Base-by-base conservation (phyloP, 2,888 invertebrate genomes). In the Microchrysa polita region DNA sequence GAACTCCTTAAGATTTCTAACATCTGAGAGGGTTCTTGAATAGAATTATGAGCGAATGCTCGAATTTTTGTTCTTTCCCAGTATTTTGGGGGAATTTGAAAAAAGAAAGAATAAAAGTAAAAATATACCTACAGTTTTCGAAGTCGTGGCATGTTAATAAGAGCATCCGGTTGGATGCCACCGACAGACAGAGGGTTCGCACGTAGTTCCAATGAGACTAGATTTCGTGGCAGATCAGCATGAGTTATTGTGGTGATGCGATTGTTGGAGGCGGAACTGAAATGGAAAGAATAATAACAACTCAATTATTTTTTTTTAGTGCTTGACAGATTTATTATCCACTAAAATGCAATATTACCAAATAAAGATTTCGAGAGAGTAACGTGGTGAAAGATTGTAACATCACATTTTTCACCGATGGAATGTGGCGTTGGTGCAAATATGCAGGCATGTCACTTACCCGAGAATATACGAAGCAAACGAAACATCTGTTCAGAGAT, bases 241-340 rank as follows among this genome's bases (percentile, higher is more conserved):
- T 88, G 88, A n/a, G 88, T 89, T 80, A 96, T 89, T 83, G 88
- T 89, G 81, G 90, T 90, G 81, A 97, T 91, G 78, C 90, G 90
- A 86, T 97, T 97, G 83, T 92, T 91, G 34, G 93, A 92, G 82
- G 95, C 86, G 59, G 93, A 93, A 82, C 96, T 95, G 87, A 76
- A 81, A 79, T 4, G 27, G 7, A 34, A 34, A 34, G 4, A 7
- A 34, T 5, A 34, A 34, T 34, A 7, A 34, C 27, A 7, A 7
- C 27, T 34, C n/a, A n/a, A n/a, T n/a, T n/a, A n/a, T n/a, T n/a
- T n/a, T n/a, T n/a, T n/a, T n/a, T n/a, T n/a, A n/a, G n/a, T n/a
- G n/a, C n/a, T n/a, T n/a, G n/a, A n/a, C n/a, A n/a, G n/a, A n/a
- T n/a, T n/a, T n/a, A n/a, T n/a, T n/a, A n/a, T n/a, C n/a, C n/a